A percentile compares a stretch with the other conserved stretches of the same genome.
Evolutionary conservation across 2,797 vertebrate species (phyloP).

Genomic region (Myotis planiceps): DNA sequence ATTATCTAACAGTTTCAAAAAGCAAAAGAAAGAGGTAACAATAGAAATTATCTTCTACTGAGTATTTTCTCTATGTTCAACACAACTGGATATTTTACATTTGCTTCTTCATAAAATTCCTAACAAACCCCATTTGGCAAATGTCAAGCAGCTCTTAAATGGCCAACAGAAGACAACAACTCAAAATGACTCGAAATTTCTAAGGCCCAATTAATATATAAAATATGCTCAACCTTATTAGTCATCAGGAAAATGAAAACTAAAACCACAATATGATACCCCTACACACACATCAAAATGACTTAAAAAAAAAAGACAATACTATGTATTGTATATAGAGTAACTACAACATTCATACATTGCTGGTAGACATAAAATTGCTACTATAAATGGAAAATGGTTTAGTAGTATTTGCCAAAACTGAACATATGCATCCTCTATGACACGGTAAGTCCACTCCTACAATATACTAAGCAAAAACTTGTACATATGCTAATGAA

Average conservation of each 20-base stretch:
- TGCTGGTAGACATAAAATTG: background rate
- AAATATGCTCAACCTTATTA: background rate
- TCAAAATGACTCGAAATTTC: background rate
- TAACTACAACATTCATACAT: too few relatives aligned
- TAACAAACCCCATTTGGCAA: background rate
- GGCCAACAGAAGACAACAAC: background rate
- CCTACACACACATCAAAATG: background rate
- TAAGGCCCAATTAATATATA: background rate
- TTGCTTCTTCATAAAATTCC: background rate
- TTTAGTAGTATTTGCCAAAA: background rate
- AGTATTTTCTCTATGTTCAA: background rate
- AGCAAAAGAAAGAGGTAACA: background rate
- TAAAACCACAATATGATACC: background rate
- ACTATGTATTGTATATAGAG: background rate
- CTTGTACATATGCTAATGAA: background rate
- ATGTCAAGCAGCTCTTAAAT: background rate
- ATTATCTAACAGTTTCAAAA: background rate
- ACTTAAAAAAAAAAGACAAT: background rate
- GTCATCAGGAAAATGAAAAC: background rate
- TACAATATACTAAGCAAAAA: background rate
- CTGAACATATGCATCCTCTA: background rate
- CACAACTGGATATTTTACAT: background rate
- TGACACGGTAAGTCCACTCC: background rate
- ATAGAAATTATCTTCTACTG: background rate
- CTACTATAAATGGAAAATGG: background rate